Percentiles rank a stretch among this genome's conserved stretches.
These are phyloP conservation scores for Melanostigma gelatinosum DNA, from an alignment of 2,113 vertebrate species.

Conservation along the genomic window DNA sequence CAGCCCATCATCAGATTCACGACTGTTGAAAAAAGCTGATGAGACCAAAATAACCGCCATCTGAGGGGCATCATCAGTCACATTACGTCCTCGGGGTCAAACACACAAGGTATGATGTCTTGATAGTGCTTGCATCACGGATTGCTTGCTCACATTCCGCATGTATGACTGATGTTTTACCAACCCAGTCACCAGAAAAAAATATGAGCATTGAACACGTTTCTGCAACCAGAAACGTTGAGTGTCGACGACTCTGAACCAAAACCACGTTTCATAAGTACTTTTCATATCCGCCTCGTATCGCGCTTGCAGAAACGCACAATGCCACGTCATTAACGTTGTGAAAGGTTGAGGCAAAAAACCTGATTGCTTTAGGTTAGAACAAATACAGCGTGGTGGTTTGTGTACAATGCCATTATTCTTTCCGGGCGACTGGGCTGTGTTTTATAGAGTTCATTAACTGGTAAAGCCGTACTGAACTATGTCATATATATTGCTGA, in stretches of 20 bases:
- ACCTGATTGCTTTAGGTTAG: neutral
- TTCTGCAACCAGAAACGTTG: neutral
- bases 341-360: neutral
- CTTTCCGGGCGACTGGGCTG: neutral
- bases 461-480: slow-evolving; percentile 2
- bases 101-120: slow-evolving; percentile 28
- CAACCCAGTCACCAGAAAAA: neutral
- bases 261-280: neutral
- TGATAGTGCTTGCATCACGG: slow-evolving; percentile 23
- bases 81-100: slow-evolving; percentile 60
- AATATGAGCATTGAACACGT: neutral
- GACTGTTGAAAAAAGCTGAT: slow-evolving; percentile 69
- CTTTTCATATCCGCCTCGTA: neutral
- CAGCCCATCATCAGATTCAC: slow-evolving; percentile 66
- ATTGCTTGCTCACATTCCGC: slow-evolving; percentile 32
- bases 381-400: neutral
- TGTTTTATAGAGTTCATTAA: neutral
- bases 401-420: neutral
- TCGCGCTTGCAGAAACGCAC: neutral
- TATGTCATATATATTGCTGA: neutral
- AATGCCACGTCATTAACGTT: neutral
- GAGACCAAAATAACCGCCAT: slow-evolving; percentile 47
- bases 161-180: slow-evolving; percentile 35
- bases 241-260: neutral
- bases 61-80: slow-evolving; percentile 72